Conservation (phyloP, 2,888 invertebrate species). For the Iphiclides podalirius region DNA sequence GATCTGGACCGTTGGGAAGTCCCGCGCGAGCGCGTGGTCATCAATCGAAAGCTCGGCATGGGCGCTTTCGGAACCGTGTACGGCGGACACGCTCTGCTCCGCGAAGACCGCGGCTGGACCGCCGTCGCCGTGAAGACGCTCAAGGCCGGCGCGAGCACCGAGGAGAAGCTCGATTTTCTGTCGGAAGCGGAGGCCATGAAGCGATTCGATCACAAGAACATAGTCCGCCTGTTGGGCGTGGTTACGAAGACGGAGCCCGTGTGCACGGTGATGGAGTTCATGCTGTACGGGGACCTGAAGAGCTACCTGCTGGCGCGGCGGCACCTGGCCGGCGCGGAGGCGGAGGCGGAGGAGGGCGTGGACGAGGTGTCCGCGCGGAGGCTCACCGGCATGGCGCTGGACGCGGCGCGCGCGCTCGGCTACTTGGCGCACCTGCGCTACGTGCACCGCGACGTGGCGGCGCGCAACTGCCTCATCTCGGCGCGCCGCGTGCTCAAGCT, state of each 20-base stretch:
- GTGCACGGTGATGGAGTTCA: slow-evolving; percentile 95
- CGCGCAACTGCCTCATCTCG: slow-evolving; percentile 89
- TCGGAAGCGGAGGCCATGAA: slow-evolving; percentile 97
- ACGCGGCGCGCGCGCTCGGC: slow-evolving; percentile 90
- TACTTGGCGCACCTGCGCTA: slow-evolving; percentile 92
- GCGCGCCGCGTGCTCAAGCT: slow-evolving; percentile 87
- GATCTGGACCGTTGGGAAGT: slow-evolving; percentile 93
- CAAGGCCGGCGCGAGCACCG: slow-evolving; percentile 89
- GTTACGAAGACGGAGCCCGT: slow-evolving; percentile 93
- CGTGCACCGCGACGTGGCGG: slow-evolving; percentile 93
- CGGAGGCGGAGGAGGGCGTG: slow-evolving; percentile 82
- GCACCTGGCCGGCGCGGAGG: slow-evolving; percentile 85
- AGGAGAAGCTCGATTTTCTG: slow-evolving; percentile 94
- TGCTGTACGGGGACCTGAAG: slow-evolving; percentile 95
- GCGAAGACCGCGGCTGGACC: slow-evolving; percentile 83
- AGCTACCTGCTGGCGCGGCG: slow-evolving; percentile 92
- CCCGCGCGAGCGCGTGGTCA: slow-evolving; percentile 89
- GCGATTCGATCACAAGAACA: slow-evolving; percentile 93
- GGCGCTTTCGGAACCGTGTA: slow-evolving; percentile 97
- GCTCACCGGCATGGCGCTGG: slow-evolving; percentile 92
- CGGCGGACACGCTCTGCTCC: slow-evolving; percentile 90
- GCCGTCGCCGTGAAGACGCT: slow-evolving; percentile 94
- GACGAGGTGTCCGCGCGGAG: slow-evolving; percentile 90
- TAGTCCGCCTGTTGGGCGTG: slow-evolving; percentile 91
- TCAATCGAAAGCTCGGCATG: slow-evolving; percentile 91